Base-by-base conservation (phyloP, 2,113 vertebrate genomes). In the Thunnus maccoyii region DNA sequence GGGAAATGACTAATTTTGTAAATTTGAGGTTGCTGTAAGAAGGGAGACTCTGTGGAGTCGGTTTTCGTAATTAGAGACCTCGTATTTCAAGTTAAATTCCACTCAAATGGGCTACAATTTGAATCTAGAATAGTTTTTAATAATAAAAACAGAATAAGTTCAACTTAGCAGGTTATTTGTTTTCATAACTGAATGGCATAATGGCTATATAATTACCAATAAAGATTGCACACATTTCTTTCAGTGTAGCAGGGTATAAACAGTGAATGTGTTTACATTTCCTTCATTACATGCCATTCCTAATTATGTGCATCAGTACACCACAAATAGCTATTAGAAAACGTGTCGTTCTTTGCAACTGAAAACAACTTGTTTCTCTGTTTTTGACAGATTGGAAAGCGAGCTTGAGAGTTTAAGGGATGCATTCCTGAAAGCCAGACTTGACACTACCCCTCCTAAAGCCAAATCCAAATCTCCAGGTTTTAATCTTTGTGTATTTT, bases 401-500 rank as follows among this genome's bases (percentile, higher is more conserved):
- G 97, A 99, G 76, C 93, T 99, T 15, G 97, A 99, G 90, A 96
- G 92, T 85, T 94, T 99, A 62, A 96, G 95, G 67, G 95, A 94
- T 0, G 94, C 96, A 2, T 90, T 99, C 76, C 84, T 97, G 79
- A 98, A 99, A 93, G 95, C 96, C 16, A 96, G 93, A 55, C 90
- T 99, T 81, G 97, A 98, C 44, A 88, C 93, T 0, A 78, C 93
- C 0, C 54, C 94, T 3, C 72, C 92, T 46, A 96, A 96, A 46
- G 67, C 91, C 7, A 78, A 93, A 50, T 84, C 94, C 17, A 95
- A 91, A 91, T 92, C 94, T 52, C 93, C 96, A 89, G 96, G 98
- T 99, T 95, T 92, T 13, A 52, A 13, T 22, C 1, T 65, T 20
- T 76, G 1, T 13, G 9, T 62, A 25, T 60, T 61, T 56, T 44